Evolutionary conservation across 2,888 invertebrate genomes (phyloP).

Genomic region (Callosobruchus maculatus): DNA sequence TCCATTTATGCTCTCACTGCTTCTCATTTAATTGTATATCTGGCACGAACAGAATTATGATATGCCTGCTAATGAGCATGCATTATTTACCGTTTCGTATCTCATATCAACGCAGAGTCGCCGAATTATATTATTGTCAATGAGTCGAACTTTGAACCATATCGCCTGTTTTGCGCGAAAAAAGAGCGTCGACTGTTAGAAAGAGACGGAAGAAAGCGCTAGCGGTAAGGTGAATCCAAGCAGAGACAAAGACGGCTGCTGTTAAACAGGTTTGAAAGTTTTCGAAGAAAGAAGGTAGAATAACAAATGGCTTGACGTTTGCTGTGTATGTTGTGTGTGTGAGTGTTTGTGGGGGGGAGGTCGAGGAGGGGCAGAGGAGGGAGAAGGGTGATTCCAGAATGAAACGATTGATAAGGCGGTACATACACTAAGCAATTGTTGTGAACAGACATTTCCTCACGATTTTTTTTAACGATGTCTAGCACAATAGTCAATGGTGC

Average conservation of each 20-base stretch:
- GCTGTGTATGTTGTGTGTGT: not conserved
- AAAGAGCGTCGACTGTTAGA: slow-evolving; percentile 27
- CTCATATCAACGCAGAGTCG: not conserved
- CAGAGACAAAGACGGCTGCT: slow-evolving; percentile 44
- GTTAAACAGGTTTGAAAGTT: slow-evolving; percentile 48
- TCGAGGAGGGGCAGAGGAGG: slow-evolving; percentile 18
- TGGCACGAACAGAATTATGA: not conserved
- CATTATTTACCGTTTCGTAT: not conserved
- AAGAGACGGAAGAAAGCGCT: slow-evolving; percentile 37
- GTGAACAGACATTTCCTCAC: too few species aligned
- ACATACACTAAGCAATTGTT: not conserved
- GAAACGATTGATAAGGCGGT: slow-evolving; percentile 9
- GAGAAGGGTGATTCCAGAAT: slow-evolving; percentile 26
- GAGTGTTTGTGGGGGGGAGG: slow-evolving; percentile 1
- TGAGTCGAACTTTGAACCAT: slow-evolving; percentile 29
- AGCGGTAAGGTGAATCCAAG: slow-evolving; percentile 47
- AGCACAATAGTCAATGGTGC: too few species aligned
- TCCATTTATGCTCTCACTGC: not conserved
- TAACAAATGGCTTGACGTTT: slow-evolving; percentile 36
- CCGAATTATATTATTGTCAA: not conserved
- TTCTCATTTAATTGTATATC: not conserved
- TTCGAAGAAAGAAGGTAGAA: slow-evolving; percentile 43
- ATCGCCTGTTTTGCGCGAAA: slow-evolving; percentile 28
- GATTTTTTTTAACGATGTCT: too few species aligned
- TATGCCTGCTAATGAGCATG: not conserved